Base-by-base conservation (phyloP, 2,888 invertebrate genomes). In the Steinernema hermaphroditum region DNA sequence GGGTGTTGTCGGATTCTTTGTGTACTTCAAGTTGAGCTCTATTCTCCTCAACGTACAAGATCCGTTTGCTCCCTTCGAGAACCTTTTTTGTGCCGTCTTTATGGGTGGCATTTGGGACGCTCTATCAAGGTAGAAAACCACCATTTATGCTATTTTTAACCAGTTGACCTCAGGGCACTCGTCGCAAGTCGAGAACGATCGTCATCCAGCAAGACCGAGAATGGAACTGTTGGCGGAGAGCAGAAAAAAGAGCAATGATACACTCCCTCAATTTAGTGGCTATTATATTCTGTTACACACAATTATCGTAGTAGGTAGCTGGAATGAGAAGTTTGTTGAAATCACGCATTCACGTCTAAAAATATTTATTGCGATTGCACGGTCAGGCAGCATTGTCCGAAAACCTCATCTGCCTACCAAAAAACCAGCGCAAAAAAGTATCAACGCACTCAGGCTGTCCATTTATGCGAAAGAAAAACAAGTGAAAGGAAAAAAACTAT, bases 101-200 rank as follows among this genome's bases (percentile, higher is more conserved):
- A 91, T 98, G 88, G 98, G 98, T 49, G 98, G 98, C 72, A 93
- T 98, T 87, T 96, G 96, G 93, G 98, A 99, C 89, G 94, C 95
- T 44, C 90, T 97, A 86, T 82, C 82, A 4, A 79, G 82, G 84
- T 83, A 50, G 69, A 57, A n/a, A n/a, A n/a, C n/a, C 22, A 16
- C 1, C 29, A 24, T 41, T 46, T 24, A 9, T 0, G 2, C n/a
- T 41, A 2, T 62, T 54, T 68, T 14, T 27, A 70, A 68, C 8
- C 16, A 24, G 34, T 22, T 27, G 70, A 71, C 68, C 77, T 22
- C 71, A 81, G 81, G 57, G 81, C 81, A 12, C 71, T 81, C 19
- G 78, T 80, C 2, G 77, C 79, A 12, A 80, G 78, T 34, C 72
- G 78, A 2, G 79, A 80, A 57, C 78, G 80, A 49, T 75, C 81